Evolutionary conservation across 2,888 invertebrate genomes (phyloP).

Genomic region (Seira sanloemensis): DNA sequence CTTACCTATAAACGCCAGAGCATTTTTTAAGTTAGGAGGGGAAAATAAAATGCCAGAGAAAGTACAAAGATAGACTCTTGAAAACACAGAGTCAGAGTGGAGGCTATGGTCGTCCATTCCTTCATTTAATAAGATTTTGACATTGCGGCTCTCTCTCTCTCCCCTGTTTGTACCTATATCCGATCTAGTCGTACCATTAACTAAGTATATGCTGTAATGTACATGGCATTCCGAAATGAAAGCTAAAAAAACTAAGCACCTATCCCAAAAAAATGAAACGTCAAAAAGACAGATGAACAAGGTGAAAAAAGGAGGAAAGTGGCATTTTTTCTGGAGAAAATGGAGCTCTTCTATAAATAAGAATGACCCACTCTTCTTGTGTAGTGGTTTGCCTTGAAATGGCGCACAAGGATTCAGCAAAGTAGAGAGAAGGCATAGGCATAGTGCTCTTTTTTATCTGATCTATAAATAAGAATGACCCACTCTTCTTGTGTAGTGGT

Average conservation of each 20-base stretch:
- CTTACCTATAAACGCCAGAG: background rate
- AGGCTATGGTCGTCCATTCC: background rate
- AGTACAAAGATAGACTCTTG: background rate
- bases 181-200: background rate
- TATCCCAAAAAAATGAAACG: background rate
- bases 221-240: background rate
- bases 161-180: background rate
- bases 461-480: background rate
- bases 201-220: background rate
- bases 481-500: background rate
- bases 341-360: slow-evolving; percentile 4
- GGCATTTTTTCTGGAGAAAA: background rate
- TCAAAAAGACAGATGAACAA: background rate
- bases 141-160: background rate
- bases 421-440: no score
- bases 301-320: background rate
- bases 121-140: background rate
- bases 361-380: background rate
- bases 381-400: background rate
- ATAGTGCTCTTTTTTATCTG: no score
- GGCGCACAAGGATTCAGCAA: background rate
- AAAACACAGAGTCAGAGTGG: no score
- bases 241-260: background rate
- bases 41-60: background rate
- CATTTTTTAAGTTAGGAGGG: background rate